These are phyloP conservation scores for Conops quadrifasciatus DNA, from an alignment of 2,888 invertebrate species.

Conservation along the genomic window DNA sequence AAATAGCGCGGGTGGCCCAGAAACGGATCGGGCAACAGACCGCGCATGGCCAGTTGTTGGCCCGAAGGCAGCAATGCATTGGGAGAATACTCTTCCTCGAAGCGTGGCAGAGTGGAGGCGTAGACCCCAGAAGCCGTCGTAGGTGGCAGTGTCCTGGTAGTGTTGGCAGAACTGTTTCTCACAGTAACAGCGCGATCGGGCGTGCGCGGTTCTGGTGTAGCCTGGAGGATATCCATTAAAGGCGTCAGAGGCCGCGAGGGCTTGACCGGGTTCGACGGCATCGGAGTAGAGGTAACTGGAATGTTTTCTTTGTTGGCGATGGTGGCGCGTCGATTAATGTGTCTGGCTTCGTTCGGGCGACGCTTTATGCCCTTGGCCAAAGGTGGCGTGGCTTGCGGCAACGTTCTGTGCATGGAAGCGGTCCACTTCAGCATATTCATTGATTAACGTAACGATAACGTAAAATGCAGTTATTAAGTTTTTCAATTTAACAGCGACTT, in stretches of 20 bases:
- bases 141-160: background rate
- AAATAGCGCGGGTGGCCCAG: constrained; percentile 60
- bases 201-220: constrained; percentile 51
- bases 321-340: constrained; percentile 54
- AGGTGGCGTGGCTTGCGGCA: constrained; percentile 47
- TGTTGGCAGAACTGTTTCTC: background rate
- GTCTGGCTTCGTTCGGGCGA: constrained; percentile 38
- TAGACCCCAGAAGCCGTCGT: constrained; percentile 44
- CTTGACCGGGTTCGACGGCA: constrained; percentile 38
- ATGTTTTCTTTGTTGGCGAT: constrained; percentile 59
- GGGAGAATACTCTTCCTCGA: constrained; percentile 64
- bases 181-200: constrained; percentile 35
- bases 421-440: constrained; percentile 62
- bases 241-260: constrained; percentile 56
- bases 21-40: constrained; percentile 60
- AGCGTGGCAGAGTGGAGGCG: constrained; percentile 61
- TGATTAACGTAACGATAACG: background rate
- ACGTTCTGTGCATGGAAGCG: constrained; percentile 54
- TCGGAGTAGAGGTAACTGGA: constrained; percentile 56
- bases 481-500: background rate
- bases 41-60: constrained; percentile 59
- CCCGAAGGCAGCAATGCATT: constrained; percentile 54
- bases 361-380: constrained; percentile 30
- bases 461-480: background rate
- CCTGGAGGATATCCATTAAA: constrained; percentile 55